These are phyloP conservation scores for Pachliopta kotzebuea DNA, from an alignment of 2,888 invertebrate genomes.

Conservation along the genomic window DNA sequence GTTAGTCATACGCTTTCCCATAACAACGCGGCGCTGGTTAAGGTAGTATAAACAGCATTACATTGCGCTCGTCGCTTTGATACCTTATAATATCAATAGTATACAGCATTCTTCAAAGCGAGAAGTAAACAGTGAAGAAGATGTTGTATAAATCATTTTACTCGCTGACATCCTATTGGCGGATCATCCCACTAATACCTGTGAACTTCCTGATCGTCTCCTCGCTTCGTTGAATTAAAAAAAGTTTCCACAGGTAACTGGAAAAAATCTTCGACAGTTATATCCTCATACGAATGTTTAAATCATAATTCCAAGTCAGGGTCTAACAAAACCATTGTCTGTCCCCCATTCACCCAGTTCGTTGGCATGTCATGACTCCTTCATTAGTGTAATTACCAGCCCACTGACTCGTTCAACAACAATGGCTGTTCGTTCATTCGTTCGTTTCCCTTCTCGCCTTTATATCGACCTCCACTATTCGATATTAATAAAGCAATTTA, in stretches of 20 bases:
- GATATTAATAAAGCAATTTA: slow-evolving; percentile 29
- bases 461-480: slow-evolving; percentile 18
- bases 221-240: too few species aligned
- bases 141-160: too few species aligned
- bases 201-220: too few species aligned
- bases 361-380: slow-evolving; percentile 33
- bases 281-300: background rate
- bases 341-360: slow-evolving; percentile 31
- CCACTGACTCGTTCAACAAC: slow-evolving; percentile 28
- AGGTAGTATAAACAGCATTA: too few species aligned
- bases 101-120: too few species aligned
- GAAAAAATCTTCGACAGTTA: background rate
- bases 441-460: slow-evolving; percentile 24
- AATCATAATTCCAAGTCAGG: slow-evolving; percentile 4
- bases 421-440: slow-evolving; percentile 28
- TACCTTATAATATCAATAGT: too few species aligned
- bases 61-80: too few species aligned
- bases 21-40: too few species aligned
- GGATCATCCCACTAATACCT: too few species aligned
- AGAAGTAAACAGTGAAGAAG: too few species aligned
- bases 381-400: slow-evolving; percentile 34
- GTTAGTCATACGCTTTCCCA: too few species aligned
- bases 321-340: slow-evolving; percentile 30
- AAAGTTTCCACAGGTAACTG: background rate
- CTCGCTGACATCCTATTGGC: too few species aligned